phyloP scores from a whole-genome alignment of 2,113 vertebrate genomes.

The Siniperca chuatsi region DNA sequence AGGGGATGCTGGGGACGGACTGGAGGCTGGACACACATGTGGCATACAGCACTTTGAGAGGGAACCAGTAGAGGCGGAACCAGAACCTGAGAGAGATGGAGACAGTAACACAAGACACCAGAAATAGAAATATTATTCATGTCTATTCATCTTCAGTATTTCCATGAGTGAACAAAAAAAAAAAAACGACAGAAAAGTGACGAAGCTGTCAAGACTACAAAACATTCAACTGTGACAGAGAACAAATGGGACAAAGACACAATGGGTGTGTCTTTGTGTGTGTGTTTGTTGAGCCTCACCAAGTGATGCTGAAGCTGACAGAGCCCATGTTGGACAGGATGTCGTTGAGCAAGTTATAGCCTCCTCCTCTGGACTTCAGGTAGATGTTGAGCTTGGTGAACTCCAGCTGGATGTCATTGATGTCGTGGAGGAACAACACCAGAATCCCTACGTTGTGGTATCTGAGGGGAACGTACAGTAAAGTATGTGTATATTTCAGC shows the following conservation, averaged over 20 bases:
- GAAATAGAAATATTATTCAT: neutral
- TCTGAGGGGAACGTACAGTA: slow-evolving; percentile 72
- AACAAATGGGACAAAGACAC: neutral
- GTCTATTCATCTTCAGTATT: neutral
- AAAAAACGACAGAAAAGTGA: neutral
- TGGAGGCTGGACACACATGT: slow-evolving; percentile 92
- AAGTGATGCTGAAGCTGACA: slow-evolving; percentile 91
- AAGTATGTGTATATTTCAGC: neutral
- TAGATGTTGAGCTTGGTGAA: slow-evolving; percentile 98
- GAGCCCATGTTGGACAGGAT: slow-evolving; percentile 90
- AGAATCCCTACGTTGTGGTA: slow-evolving; percentile 96
- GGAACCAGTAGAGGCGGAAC: slow-evolving; percentile 99
- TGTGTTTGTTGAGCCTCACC: slow-evolving; percentile 81
- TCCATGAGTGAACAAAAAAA: neutral
- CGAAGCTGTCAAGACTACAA: neutral
- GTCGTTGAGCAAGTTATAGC: slow-evolving; percentile 87
- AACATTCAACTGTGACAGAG: neutral
- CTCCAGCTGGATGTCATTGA: slow-evolving; percentile 93
- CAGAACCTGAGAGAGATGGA: slow-evolving; percentile 89
- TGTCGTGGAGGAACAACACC: slow-evolving; percentile 95
- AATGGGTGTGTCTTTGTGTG: neutral
- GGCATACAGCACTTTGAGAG: slow-evolving; percentile 95
- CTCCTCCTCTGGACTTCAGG: slow-evolving; percentile 91
- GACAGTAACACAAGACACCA: neutral
- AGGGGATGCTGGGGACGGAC: slow-evolving; percentile 90